Conservation (phyloP, 2,113 vertebrate genomes). For the Cricetomys ansorgei region DNA sequence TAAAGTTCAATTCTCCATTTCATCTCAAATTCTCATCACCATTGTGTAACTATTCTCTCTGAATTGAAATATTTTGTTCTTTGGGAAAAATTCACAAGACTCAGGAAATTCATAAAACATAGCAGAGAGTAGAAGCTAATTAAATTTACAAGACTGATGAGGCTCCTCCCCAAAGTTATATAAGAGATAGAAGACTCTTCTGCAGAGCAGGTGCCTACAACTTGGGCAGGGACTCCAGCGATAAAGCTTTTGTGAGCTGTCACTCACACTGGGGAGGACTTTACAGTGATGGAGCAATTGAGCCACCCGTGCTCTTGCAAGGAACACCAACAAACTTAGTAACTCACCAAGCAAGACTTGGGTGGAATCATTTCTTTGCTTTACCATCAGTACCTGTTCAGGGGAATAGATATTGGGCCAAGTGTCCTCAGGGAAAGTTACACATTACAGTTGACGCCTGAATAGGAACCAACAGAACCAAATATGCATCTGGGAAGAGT, state of each 20-base stretch:
- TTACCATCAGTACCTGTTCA: neutral
- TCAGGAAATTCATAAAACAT: neutral
- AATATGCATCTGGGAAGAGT: neutral
- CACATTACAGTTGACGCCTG: neutral
- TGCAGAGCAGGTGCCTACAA: neutral
- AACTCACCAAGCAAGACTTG: neutral
- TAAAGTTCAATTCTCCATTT: neutral
- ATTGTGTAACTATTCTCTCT: neutral
- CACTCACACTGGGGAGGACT: neutral
- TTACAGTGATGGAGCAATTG: neutral
- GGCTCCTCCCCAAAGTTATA: too few species aligned
- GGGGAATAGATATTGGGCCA: too few species aligned
- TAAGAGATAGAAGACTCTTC: too few species aligned
- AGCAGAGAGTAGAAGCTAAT: neutral
- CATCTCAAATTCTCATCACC: conserved; percentile 36
- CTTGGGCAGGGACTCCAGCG: neutral
- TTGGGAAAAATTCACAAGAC: neutral
- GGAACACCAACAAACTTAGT: neutral
- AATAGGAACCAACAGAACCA: neutral
- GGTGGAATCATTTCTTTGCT: neutral
- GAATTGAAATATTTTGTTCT: neutral
- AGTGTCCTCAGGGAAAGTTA: neutral
- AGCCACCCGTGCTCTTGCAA: neutral
- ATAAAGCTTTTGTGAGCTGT: neutral
- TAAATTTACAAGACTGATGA: neutral